Base-by-base conservation (phyloP, 2,888 invertebrate species). In the Lasius platythorax region DNA sequence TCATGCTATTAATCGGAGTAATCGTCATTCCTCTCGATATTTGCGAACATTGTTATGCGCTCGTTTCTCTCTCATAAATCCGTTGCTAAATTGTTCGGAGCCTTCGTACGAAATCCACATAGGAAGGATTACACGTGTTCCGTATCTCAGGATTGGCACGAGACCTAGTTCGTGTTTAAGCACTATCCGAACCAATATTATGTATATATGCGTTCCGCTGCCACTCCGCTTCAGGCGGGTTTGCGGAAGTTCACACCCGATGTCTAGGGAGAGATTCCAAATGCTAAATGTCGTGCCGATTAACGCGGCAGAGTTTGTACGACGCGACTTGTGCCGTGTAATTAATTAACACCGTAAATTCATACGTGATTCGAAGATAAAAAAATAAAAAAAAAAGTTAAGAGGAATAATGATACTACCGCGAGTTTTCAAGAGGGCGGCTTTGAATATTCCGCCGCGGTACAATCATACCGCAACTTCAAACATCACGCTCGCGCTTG, bases 161-260 rank as follows among this genome's bases (percentile, higher is more conserved):
- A 79, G 76, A 74, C 43, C 84, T 72, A 84, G 79, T 72, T 79
- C 87, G 73, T 75, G 87, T 88, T 61, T 83, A 82, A 88, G 82
- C 83, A 74, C 78, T 82, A 88, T 88, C 82, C 67, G 70, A 67
- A 72, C 70, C 37, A 63, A 61, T 70, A 72, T 67, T 81, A 72
- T 70, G 15, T 40, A 70, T 40, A 53, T 30, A 63, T 40, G 11
- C 18, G 2, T 50, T 74, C 30, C n/a, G 30, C 43, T 43, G n/a
- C 53, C 33, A 6, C 46, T 73, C 43, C 50, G 30, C 73, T 72
- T n/a, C 63, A 64, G 18, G 53, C 67, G 33, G 56, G 46, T 64
- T 33, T 53, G 53, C n/a, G 61, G 73, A 82, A 74, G 56, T 82
- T 78, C 63, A 46, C 46, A 66, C 73, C 64, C 64, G 40, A 56